Evolutionary conservation across 2,113 vertebrate species (phyloP).

Genomic region (Gavialis gangeticus): DNA sequence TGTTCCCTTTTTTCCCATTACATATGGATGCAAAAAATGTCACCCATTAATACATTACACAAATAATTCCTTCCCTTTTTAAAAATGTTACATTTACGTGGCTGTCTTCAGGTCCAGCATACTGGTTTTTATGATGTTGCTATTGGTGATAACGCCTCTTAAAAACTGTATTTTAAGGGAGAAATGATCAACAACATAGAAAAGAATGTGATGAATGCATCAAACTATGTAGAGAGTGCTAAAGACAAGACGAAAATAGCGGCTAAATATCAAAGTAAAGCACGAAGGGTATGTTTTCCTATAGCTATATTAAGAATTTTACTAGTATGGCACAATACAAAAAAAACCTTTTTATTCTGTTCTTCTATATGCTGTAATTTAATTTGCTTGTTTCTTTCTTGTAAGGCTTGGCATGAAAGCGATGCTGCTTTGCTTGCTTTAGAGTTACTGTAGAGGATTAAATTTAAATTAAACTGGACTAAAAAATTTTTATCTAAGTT

Average conservation of each 20-base stretch:
- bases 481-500: neutral
- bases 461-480: neutral
- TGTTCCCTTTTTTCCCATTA: neutral
- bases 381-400: neutral
- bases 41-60: neutral
- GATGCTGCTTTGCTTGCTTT: neutral
- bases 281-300: slow-evolving; percentile 85
- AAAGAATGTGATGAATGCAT: slow-evolving; percentile 88
- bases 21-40: neutral
- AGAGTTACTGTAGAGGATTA: neutral
- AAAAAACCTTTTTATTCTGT: neutral
- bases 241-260: slow-evolving; percentile 97
- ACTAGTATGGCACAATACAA: neutral
- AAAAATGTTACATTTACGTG: neutral
- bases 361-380: neutral
- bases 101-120: neutral
- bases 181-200: slow-evolving; percentile 98
- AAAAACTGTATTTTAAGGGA: slow-evolving; percentile 80
- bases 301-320: neutral
- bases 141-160: neutral
- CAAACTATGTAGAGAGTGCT: slow-evolving; percentile 88
- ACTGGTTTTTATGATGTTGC: neutral
- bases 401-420: neutral
- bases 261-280: slow-evolving; percentile 91
- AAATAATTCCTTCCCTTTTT: accelerated